phyloP scores from a whole-genome alignment of 2,797 vertebrate species.

The Otus scops region DNA sequence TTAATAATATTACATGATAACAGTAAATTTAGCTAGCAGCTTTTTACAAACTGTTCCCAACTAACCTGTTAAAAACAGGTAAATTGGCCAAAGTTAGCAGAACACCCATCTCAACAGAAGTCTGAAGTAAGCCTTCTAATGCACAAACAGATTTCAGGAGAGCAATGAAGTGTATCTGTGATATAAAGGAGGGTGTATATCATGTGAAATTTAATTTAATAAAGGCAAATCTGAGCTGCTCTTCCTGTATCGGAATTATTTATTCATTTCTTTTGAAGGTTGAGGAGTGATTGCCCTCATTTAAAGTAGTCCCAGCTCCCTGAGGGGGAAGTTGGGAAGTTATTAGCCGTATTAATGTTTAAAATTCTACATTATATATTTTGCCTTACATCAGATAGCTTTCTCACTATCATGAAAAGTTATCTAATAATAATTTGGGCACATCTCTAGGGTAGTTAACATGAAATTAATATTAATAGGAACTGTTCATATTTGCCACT shows the following conservation, averaged over 20 bases:
- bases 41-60: background rate
- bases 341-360: background rate
- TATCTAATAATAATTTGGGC: background rate
- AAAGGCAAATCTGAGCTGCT: background rate
- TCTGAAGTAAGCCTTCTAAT: background rate
- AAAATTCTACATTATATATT: background rate
- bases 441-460: background rate
- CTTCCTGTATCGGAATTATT: background rate
- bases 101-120: background rate
- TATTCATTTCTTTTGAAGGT: background rate
- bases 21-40: background rate
- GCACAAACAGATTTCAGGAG: background rate
- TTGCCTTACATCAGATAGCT: background rate
- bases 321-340: background rate
- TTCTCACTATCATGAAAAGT: background rate
- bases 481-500: background rate
- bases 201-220: background rate
- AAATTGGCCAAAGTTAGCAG: background rate
- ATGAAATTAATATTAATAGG: background rate
- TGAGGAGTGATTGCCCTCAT: constrained; percentile 7
- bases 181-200: background rate
- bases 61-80: background rate
- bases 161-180: background rate
- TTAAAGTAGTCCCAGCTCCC: background rate
- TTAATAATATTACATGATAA: background rate